These are phyloP conservation scores for Protophormia terraenovae DNA, from an alignment of 2,888 invertebrate species.

Conservation along the genomic window DNA sequence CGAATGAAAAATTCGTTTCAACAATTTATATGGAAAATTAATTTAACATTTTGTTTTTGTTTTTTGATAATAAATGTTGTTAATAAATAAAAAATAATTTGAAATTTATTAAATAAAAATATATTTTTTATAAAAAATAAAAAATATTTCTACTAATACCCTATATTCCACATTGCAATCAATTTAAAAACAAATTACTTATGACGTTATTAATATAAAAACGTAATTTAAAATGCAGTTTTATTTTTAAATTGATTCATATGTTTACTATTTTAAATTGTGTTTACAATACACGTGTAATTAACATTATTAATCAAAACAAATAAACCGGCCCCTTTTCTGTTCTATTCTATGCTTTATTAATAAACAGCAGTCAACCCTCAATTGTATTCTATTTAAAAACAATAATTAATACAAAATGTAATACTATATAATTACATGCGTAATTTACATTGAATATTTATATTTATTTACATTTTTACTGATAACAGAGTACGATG, in stretches of 20 bases:
- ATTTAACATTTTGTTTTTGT: too few species aligned
- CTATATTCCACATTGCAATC: too few species aligned
- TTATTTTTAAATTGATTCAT: too few species aligned
- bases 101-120: too few species aligned
- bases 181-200: not conserved
- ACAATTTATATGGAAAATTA: too few species aligned
- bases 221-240: not conserved
- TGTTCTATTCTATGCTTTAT: not conserved
- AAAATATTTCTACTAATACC: too few species aligned
- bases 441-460: not conserved
- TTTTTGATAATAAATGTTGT: too few species aligned
- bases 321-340: not conserved
- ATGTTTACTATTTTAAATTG: not conserved
- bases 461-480: not conserved
- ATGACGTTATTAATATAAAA: not conserved
- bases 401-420: too few species aligned
- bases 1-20: too few species aligned
- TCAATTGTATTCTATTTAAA: not conserved
- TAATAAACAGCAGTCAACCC: not conserved
- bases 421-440: too few species aligned
- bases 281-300: not conserved
- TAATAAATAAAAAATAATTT: too few species aligned
- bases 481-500: not conserved
- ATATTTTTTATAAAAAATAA: too few species aligned
- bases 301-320: not conserved